A percentile compares a stretch with the other conserved stretches of the same genome.
Evolutionary conservation across 1,140 invertebrate genomes (phyloP).

Genomic region (Grapholita molesta): DNA sequence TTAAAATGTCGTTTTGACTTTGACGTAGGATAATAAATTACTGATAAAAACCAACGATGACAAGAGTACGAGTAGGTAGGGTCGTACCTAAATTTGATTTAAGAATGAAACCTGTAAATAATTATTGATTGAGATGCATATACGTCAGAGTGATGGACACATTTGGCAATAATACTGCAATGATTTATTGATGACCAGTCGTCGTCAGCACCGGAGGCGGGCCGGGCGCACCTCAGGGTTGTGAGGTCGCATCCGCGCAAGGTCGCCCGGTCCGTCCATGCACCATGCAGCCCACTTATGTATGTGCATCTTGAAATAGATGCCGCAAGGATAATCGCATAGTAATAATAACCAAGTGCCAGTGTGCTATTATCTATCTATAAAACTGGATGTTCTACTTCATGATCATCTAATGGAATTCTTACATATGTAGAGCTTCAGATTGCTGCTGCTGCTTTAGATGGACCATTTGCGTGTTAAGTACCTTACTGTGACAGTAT

Average conservation of each 20-base stretch:
- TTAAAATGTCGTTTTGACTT: background rate
- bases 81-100: background rate
- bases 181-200: background rate
- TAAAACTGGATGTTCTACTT: background rate
- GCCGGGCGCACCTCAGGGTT: background rate
- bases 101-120: background rate
- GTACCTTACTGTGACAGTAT: too few relatives aligned
- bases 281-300: constrained; percentile 2
- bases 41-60: background rate
- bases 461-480: background rate
- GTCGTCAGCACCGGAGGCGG: background rate
- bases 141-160: background rate
- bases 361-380: background rate
- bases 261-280: constrained; percentile 24
- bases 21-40: background rate
- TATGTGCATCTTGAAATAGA: constrained; percentile 13
- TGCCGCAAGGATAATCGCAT: constrained; percentile 5
- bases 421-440: background rate
- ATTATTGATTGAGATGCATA: background rate
- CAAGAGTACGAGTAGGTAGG: too few relatives aligned
- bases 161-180: constrained; percentile 2
- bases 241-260: constrained; percentile 26
- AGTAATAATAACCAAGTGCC: background rate
- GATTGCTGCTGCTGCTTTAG: background rate
- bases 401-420: background rate